Percentiles rank a stretch among this genome's conserved stretches.
Conservation (phyloP, 92 coral and sea anemone genomes). For the Parazoanthus swiftii region DNA sequence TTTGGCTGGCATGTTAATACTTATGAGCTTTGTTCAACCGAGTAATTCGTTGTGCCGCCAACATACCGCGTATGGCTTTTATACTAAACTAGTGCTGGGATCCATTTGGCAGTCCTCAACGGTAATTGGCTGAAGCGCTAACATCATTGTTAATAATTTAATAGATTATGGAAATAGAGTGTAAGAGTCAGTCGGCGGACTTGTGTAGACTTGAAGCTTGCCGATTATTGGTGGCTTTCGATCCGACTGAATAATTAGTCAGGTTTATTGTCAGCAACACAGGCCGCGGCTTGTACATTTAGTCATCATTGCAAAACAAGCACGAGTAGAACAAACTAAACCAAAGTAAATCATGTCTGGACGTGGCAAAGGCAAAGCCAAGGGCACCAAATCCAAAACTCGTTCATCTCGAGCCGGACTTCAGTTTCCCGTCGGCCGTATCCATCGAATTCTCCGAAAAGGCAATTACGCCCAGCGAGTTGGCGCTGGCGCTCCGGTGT, state of each 20-base stretch:
- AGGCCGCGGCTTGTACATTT: slow-evolving; percentile 30
- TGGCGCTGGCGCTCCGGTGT: too few relatives aligned
- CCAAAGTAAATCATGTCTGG: slow-evolving; percentile 6
- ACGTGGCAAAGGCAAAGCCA: slow-evolving; percentile 3
- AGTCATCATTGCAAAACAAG: slow-evolving; percentile 20
- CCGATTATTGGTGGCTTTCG: slow-evolving; percentile 33
- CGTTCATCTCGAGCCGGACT: slow-evolving; percentile 15
- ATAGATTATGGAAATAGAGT: slow-evolving; percentile 26
- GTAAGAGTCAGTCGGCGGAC: slow-evolving; percentile 21
- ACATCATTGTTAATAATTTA: slow-evolving; percentile 25
- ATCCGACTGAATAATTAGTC: slow-evolving; percentile 29
- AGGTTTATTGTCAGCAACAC: slow-evolving; percentile 22
- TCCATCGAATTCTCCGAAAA: slow-evolving; percentile 27
- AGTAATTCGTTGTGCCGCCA: slow-evolving; percentile 23
- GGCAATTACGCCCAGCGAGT: background rate
- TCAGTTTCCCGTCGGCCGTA: background rate
- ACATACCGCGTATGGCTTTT: slow-evolving; percentile 27
- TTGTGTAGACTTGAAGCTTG: slow-evolving; percentile 23
- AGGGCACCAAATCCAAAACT: background rate
- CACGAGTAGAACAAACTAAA: slow-evolving; percentile 5
- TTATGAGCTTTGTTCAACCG: slow-evolving; percentile 16
- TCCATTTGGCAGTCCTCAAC: slow-evolving; percentile 21
- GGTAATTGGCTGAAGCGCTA: slow-evolving; percentile 30
- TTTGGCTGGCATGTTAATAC: background rate
- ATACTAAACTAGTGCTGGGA: slow-evolving; percentile 26